Conservation (phyloP, 2,797 vertebrate genomes). For the Gobio occitaniae region DNA sequence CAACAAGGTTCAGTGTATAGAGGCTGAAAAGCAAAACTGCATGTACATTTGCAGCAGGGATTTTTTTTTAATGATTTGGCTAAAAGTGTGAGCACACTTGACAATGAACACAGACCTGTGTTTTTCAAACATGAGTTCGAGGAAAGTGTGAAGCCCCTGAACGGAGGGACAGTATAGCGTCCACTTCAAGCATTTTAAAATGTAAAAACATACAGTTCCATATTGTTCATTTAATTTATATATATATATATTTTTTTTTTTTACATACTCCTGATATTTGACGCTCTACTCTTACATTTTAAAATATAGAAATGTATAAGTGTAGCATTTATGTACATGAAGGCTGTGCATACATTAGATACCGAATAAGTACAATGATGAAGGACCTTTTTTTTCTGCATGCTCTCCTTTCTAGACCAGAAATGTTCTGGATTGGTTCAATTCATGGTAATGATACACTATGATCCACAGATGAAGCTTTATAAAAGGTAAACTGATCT, state of each 20-base stretch:
- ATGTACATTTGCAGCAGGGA: slow-evolving; percentile 69
- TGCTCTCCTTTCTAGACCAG: slow-evolving; percentile 7
- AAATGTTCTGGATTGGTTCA: slow-evolving; percentile 18
- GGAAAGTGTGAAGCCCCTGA: slow-evolving; percentile 38
- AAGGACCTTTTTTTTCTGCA: slow-evolving; percentile 5
- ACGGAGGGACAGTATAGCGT: slow-evolving; percentile 35
- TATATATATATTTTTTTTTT: background rate
- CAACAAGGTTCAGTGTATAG: slow-evolving; percentile 66
- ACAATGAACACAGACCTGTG: slow-evolving; percentile 23
- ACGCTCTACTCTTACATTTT: slow-evolving; percentile 38
- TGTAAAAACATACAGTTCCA: slow-evolving; percentile 45
- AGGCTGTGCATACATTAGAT: slow-evolving; percentile 44
- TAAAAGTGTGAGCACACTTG: slow-evolving; percentile 29
- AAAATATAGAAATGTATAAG: slow-evolving; percentile 44
- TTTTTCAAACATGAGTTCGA: slow-evolving; percentile 39
- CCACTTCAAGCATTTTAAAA: slow-evolving; percentile 40
- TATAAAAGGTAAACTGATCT: slow-evolving; percentile 24
- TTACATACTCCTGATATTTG: slow-evolving; percentile 39
- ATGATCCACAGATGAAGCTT: slow-evolving; percentile 23
- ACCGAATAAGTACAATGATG: slow-evolving; percentile 5
- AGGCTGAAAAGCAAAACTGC: slow-evolving; percentile 66
- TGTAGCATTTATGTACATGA: slow-evolving; percentile 42
- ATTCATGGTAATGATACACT: slow-evolving; percentile 13
- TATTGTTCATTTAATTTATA: slow-evolving; percentile 9
- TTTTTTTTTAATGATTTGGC: slow-evolving; percentile 58